Base-by-base conservation (phyloP, 1,140 invertebrate genomes). In the Maconellicoccus hirsutus region DNA sequence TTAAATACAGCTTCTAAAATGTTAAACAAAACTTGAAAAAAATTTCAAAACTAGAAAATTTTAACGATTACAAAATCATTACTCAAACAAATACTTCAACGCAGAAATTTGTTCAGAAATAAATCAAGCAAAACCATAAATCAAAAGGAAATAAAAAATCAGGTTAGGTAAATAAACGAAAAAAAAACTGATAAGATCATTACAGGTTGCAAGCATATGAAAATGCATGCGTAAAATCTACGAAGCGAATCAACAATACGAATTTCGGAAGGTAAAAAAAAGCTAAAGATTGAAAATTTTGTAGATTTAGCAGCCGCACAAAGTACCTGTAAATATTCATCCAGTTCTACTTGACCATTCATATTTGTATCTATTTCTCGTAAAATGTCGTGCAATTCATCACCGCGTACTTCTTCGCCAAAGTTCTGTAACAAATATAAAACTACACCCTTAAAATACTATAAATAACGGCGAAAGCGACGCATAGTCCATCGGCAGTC, bases 281-380 rank as follows among this genome's bases (percentile, higher is more conserved):
- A 38, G 33, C n/a, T n/a, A n/a, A n/a, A n/a, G n/a, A n/a, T n/a
- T n/a, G n/a, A 59, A 59, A 59, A 19, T 59, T 23, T 10, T 23
- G 61, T 10, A 23, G 14, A 61, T 10, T 1, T 66, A 23, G 61
- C 61, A 66, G 61, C 61, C 25, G 66, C 25, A 23, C 27, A 21
- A 61, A 72, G 78, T 86, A 98, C 96, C 92, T 98, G 94, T 78
- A 99, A 85, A 82, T 98, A 99, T 83, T 99, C 96, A 79, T 96
- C 94, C 77, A 98, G 85, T 81, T 99, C 96, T 78, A 99, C 93
- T 85, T 98, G 93, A 77, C 97, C 97, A 83, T 99, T 99, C 87
- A 95, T 95, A 83, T 98, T 98, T 77, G 96, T 90, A 85, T 99
- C 97, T 78, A 98, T 97, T 86, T 99, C 96, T 79, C 85, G 88